Conservation (phyloP, 2,113 vertebrate genomes). For the Ammodytes dubius region DNA sequence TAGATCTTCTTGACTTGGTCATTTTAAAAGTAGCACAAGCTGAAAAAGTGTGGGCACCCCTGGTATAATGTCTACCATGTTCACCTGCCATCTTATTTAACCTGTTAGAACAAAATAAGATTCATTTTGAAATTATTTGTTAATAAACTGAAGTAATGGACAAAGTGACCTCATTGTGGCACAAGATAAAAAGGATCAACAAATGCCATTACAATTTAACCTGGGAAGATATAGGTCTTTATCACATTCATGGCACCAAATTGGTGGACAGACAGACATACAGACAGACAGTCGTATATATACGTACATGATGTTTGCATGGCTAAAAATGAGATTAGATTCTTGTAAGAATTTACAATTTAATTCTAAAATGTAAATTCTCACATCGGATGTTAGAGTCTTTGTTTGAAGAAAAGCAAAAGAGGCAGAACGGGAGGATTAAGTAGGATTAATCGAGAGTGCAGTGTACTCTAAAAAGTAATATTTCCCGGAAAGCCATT, state of each 20-base stretch:
- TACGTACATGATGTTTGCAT: too few relatives aligned
- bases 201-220: neutral
- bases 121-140: neutral
- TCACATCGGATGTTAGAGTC: neutral
- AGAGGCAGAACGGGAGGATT: neutral
- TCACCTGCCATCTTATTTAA: neutral
- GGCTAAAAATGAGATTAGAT: neutral
- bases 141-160: neutral
- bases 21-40: too few relatives aligned
- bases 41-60: too few relatives aligned
- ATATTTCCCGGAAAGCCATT: conserved; percentile 26
- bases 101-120: neutral
- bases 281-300: neutral
- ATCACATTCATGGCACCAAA: neutral
- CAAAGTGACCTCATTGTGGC: too few relatives aligned
- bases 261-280: neutral
- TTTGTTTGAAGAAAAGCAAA: neutral
- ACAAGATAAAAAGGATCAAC: neutral
- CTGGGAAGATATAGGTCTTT: neutral
- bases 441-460: conserved; percentile 24
- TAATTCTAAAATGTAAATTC: neutral
- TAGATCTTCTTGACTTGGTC: too few relatives aligned
- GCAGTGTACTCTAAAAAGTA: neutral
- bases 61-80: neutral
- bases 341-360: neutral